Percentiles rank a stretch among this genome's conserved stretches.
phyloP scores from a whole-genome alignment of 2,797 vertebrate genomes.

The Malacoctenus gilli region DNA sequence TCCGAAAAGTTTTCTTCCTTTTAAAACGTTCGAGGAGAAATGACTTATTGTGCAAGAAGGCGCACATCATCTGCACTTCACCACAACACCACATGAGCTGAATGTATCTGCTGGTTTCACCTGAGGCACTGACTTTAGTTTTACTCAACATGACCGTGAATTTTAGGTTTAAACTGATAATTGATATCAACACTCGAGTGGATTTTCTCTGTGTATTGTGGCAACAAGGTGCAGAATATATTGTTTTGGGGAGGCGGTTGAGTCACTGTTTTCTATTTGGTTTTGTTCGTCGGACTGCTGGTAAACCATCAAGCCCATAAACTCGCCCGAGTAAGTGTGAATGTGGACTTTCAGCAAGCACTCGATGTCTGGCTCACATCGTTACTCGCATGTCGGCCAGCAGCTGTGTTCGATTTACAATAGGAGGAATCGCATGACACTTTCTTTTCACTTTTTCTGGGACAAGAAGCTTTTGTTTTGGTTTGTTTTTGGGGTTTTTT shows the following conservation, averaged over 20 bases:
- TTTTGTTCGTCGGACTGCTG: background rate
- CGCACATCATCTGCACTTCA: conserved; percentile 11
- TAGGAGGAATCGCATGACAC: background rate
- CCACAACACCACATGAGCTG: conserved; percentile 28
- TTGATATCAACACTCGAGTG: too few relatives aligned
- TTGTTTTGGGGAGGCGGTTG: too few relatives aligned
- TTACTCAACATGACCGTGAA: too few relatives aligned
- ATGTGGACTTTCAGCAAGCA: background rate
- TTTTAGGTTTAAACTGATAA: too few relatives aligned
- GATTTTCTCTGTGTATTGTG: too few relatives aligned
- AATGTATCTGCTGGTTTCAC: conserved; percentile 53
- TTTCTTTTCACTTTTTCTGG: background rate
- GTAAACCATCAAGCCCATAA: background rate
- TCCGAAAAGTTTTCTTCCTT: background rate
- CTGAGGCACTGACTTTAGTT: conserved; percentile 12
- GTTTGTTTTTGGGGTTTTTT: too few relatives aligned
- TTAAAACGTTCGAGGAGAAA: background rate
- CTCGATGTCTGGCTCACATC: background rate
- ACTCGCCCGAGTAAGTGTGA: background rate
- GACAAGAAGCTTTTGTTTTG: background rate
- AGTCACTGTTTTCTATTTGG: too few relatives aligned
- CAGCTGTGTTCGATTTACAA: background rate
- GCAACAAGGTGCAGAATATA: too few relatives aligned
- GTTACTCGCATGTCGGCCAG: background rate
- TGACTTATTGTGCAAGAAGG: too few relatives aligned